Evolutionary conservation across 2,888 invertebrate species (phyloP), one percentile per base, ranked within the genome.

Genomic region (Lithophane leautieri): DNA sequence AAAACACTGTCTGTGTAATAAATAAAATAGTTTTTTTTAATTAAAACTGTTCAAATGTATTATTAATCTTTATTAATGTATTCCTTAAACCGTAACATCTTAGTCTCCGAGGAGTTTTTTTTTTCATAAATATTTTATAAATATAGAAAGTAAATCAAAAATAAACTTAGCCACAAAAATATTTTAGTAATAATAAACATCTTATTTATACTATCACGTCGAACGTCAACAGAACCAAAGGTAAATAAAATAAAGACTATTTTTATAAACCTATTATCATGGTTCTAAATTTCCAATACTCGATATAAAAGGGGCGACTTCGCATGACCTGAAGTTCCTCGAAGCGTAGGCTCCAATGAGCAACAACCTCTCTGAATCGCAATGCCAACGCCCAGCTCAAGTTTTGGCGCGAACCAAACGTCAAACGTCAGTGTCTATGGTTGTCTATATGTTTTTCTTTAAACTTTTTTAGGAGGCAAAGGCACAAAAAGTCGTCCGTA

Each of bases 401-500:
- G 11, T 84, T 82, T 85, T 82, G 82, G 85, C 87, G 87, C 85
- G 78, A 84, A 84, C 60, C 25, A 70, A 84, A 78, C 86, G 72
- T 71, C 72, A 77, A 82, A 79, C 79, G 47, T 79, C 71, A 82
- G 56, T 89, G 90, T 91, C 91, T 91, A 89, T 89, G 87, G 85
- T 85, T 83, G 73, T 79, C 82, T 82, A 66, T 77, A 78, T 78
- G 61, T 84, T 72, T 87, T 86, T 81, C 16, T 88, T 42, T 78
- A 44, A 79, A 78, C 76, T 88, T 90, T 91, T 88, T 72, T 85
- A 87, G 88, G 85, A 86, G 87, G 86, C 86, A 84, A 81, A 70
- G 72, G 76, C 87, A 89, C 78, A 87, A 91, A 92, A 92, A 91
- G 88, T 84, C 85, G 86, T 86, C 89, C 88, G 90, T 89, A 90